phyloP scores from a whole-genome alignment of 2,797 vertebrate species.

The Dendrocincla fuliginosa region DNA sequence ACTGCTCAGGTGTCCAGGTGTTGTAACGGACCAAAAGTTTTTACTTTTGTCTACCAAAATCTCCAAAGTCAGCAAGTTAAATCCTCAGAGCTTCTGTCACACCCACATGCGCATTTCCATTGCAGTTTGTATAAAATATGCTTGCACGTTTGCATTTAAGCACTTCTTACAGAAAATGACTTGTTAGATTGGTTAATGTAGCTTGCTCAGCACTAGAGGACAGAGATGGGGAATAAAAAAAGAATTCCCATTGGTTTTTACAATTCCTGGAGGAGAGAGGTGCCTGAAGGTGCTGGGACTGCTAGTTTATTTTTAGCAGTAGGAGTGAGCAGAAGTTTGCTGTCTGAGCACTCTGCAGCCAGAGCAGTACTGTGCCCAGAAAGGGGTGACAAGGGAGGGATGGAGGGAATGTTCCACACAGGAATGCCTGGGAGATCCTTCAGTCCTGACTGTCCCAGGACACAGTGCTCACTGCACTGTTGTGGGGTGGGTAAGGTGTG shows the following conservation, averaged over 20 bases:
- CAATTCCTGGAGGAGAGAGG: neutral
- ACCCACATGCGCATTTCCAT: neutral
- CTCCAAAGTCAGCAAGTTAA: neutral
- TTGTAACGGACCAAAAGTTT: neutral
- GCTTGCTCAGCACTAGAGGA: conserved; percentile 7
- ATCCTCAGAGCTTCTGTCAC: neutral
- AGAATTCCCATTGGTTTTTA: neutral
- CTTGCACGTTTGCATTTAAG: neutral
- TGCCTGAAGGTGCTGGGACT: neutral
- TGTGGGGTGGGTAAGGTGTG: neutral
- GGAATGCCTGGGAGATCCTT: neutral
- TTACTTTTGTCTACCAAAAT: neutral
- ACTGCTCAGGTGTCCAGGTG: neutral
- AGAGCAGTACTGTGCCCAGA: neutral
- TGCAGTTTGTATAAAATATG: neutral
- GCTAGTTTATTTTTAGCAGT: neutral
- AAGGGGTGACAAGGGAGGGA: rapidly evolving
- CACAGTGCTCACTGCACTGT: neutral
- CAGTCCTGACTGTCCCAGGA: neutral
- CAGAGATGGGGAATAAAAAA: neutral
- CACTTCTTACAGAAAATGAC: neutral
- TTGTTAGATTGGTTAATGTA: neutral
- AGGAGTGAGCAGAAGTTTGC: neutral
- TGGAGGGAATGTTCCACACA: neutral
- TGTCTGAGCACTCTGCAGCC: neutral